Evolutionary conservation across 2,113 vertebrate genomes (phyloP), one percentile per base, ranked within the genome.

Genomic region (Monopterus albus): DNA sequence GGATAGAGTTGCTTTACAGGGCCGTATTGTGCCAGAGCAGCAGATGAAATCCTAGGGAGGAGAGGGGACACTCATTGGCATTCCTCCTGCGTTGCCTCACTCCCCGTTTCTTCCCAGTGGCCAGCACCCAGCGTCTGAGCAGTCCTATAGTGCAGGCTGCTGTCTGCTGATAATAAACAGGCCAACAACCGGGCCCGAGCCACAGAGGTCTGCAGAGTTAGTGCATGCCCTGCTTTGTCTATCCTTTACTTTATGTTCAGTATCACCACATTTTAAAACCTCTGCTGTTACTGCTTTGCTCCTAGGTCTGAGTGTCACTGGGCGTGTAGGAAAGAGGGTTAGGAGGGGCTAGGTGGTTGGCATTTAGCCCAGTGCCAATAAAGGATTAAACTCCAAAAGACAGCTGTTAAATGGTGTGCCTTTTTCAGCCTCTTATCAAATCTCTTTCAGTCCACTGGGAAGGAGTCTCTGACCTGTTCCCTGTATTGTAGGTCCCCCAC

Each of bases 91-190:
- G 53, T 82, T 26, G 33, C 53, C 72, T 72, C 40, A n/a, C 78
- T 87, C 67, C 75, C 73, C 47, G 79, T 84, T 85, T 82, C 82
- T 58, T 68, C 77, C 81, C 69, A 45, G 81, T 57, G 69, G 84
- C 75, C 69, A 59, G 85, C 67, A 61, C 84, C 83, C 79, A 61
- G 61, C 64, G 72, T 83, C 82, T 84, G 75, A 58, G 73, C 65
- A 43, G 82, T 70, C 81, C 71, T 82, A 33, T 81, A 75, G 83
- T 83, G 78, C 80, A 74, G 76, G 72, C 81, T 84, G 87, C 83
- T 89, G 75, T 85, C 86, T 84, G 82, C 87, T 84, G 88, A 91
- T 91, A 91, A 92, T 87, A 83, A 83, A 89, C 82, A 72, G 75
- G 67, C 59, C 26, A 40, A 53, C 78, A 81, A 46, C 43, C 7